Conservation (phyloP, 2,888 invertebrate species). For the Shargacucullia verbasci region DNA sequence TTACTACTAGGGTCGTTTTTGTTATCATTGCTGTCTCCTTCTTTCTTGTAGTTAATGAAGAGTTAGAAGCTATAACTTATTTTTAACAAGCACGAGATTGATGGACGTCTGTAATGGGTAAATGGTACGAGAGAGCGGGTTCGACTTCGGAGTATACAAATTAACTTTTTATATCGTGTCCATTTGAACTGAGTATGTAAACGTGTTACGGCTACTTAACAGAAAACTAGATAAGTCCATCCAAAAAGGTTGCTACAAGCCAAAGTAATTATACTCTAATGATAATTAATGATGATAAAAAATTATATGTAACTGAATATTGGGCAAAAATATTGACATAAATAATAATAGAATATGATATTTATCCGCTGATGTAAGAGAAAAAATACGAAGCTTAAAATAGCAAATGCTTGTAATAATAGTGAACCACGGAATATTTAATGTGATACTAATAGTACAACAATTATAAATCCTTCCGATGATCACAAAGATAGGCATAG, state of each 20-base stretch:
- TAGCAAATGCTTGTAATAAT: background rate
- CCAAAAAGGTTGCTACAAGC: too few species aligned
- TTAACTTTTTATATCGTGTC: background rate
- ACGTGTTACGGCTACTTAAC: background rate
- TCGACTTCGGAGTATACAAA: background rate
- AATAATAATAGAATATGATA: too few species aligned
- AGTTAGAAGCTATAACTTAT: constrained; percentile 4
- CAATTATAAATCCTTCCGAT: constrained; percentile 18
- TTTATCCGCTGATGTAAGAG: too few species aligned
- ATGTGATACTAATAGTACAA: constrained; percentile 5
- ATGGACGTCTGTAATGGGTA: constrained; percentile 13
- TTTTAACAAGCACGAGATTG: constrained; percentile 14
- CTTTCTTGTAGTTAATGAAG: constrained; percentile 12
- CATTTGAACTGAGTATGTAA: background rate
- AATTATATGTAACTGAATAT: too few species aligned
- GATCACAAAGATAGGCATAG: constrained; percentile 9
- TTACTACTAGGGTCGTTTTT: constrained; percentile 20
- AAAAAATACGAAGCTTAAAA: too few species aligned
- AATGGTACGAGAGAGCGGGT: background rate
- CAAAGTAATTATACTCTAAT: too few species aligned
- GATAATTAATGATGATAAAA: too few species aligned
- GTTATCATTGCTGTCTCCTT: constrained; percentile 24
- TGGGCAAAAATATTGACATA: too few species aligned
- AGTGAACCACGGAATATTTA: background rate
- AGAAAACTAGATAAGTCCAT: too few species aligned